phyloP scores from a whole-genome alignment of 2,888 invertebrate genomes.

The Cremastobaeus sp. region DNA sequence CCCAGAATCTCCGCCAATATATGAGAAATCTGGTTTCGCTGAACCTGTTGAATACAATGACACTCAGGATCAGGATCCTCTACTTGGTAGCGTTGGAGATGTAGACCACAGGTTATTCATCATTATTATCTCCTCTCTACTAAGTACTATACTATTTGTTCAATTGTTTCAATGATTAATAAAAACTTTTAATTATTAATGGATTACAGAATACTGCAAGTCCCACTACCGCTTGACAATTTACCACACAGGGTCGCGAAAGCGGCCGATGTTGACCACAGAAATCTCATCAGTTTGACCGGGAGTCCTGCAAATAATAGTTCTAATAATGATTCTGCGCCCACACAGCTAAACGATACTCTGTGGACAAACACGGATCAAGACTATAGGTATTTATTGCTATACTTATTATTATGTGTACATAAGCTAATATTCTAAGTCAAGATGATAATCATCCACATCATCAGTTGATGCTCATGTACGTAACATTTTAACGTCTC shows the following conservation, averaged over 20 bases:
- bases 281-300: conserved; percentile 90
- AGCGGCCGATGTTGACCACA: conserved; percentile 86
- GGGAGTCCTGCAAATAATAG: conserved; percentile 82
- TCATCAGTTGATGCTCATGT: too few relatives aligned
- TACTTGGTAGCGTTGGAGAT: conserved; percentile 73
- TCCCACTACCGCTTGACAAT: conserved; percentile 72
- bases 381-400: conserved; percentile 72
- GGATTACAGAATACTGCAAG: conserved; percentile 70
- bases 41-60: conserved; percentile 83
- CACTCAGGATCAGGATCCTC: conserved; percentile 75
- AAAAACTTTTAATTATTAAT: neutral
- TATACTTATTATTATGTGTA: neutral
- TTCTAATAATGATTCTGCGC: conserved; percentile 65
- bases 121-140: neutral
- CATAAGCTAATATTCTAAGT: too few relatives aligned
- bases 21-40: conserved; percentile 82
- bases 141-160: conserved; percentile 6
- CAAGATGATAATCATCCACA: too few relatives aligned
- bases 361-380: conserved; percentile 75
- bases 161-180: too few relatives aligned
- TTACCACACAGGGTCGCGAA: conserved; percentile 75
- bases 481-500: too few relatives aligned
- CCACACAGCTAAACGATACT: conserved; percentile 64
- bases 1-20: conserved; percentile 84
- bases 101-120: conserved; percentile 74